Percentiles rank a stretch among this genome's conserved stretches.
phyloP scores from a whole-genome alignment of 2,797 vertebrate species.

The Acrocephalus scirpaceus region DNA sequence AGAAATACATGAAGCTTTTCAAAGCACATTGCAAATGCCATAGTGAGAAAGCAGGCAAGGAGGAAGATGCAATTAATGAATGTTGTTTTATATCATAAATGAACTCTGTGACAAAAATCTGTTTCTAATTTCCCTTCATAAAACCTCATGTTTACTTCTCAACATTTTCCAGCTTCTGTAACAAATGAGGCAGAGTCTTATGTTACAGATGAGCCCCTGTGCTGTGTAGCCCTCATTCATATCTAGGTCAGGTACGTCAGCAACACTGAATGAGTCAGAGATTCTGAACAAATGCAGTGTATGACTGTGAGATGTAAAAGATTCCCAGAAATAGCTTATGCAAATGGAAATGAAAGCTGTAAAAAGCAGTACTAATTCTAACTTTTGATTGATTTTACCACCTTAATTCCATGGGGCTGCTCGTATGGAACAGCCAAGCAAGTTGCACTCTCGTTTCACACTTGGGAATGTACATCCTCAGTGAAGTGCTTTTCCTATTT shows the following conservation, averaged over 20 bases:
- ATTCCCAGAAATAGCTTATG: neutral
- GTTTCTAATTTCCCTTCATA: neutral
- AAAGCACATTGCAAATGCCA: neutral
- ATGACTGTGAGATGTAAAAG: neutral
- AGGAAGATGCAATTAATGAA: neutral
- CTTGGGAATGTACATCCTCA: neutral
- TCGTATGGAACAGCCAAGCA: neutral
- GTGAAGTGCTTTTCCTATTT: neutral
- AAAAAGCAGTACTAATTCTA: neutral
- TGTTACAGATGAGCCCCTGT: neutral
- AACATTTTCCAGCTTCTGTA: neutral
- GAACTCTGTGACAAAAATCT: neutral
- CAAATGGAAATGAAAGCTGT: neutral
- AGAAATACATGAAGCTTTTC: neutral
- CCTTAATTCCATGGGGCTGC: neutral
- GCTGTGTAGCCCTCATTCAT: neutral
- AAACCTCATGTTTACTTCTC: neutral
- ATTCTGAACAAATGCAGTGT: neutral
- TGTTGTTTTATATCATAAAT: neutral
- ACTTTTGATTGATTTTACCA: neutral
- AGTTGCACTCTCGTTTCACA: neutral
- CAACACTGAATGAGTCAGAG: neutral
- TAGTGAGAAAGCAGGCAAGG: neutral
- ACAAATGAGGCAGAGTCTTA: neutral
- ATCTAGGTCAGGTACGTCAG: constrained; percentile 1